Percentiles rank a stretch among this genome's conserved stretches.
Evolutionary conservation across 2,113 vertebrate species (phyloP).

Genomic region (Chitala chitala): DNA sequence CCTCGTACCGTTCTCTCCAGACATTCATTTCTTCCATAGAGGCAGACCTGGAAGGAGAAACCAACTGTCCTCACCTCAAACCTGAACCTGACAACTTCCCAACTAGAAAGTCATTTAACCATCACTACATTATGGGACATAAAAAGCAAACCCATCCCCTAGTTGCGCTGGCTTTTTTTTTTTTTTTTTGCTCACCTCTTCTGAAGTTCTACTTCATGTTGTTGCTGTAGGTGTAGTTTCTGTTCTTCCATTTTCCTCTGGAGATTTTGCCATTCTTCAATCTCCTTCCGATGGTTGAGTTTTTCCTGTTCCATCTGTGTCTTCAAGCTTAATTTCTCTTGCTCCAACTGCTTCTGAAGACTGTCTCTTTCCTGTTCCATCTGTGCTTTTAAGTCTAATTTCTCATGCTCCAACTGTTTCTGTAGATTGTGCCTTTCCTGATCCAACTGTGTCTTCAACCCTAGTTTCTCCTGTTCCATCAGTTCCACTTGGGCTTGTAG

Average conservation of each 20-base stretch:
- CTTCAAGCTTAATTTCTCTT: neutral
- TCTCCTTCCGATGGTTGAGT: too few relatives aligned
- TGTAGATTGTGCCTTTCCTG: slow-evolving; percentile 63
- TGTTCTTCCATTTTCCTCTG: neutral
- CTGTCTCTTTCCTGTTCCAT: neutral
- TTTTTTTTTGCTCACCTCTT: slow-evolving; percentile 55
- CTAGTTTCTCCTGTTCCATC: slow-evolving; percentile 42
- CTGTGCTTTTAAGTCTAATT: neutral
- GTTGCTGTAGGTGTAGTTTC: slow-evolving; percentile 35
- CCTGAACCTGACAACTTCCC: too few relatives aligned
- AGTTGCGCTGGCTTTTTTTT: too few relatives aligned
- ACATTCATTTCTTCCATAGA: slow-evolving; percentile 47
- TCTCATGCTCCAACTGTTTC: slow-evolving; percentile 35
- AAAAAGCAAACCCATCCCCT: neutral
- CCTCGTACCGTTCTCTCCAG: slow-evolving; percentile 80
- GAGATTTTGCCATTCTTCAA: too few relatives aligned
- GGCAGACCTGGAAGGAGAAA: slow-evolving; percentile 40
- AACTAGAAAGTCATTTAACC: too few relatives aligned
- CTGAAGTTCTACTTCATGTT: slow-evolving; percentile 53
- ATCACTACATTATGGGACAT: too few relatives aligned
- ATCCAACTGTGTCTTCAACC: slow-evolving; percentile 49
- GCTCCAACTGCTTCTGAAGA: neutral
- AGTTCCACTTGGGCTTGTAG: slow-evolving; percentile 34
- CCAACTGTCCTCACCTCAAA: too few relatives aligned
- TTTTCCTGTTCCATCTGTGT: neutral